Base-by-base conservation (phyloP, 2,113 vertebrate species). In the Centropus bengalensis region DNA sequence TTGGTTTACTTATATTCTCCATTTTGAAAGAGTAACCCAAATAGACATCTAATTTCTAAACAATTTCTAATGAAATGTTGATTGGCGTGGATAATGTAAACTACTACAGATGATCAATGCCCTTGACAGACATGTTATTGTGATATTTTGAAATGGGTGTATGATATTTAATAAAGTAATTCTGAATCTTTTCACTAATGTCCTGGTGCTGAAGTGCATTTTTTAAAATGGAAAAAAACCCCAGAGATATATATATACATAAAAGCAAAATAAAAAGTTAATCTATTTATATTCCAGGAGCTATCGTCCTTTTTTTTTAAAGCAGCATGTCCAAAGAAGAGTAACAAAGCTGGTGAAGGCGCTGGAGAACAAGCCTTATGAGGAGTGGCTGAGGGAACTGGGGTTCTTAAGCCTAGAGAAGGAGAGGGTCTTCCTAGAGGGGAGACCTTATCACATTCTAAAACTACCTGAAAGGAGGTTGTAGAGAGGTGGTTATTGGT, bases 91-190 rank as follows among this genome's bases (percentile, higher is more conserved):
- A 58, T 30, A 82, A 38, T 13, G 15, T 5, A 74, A 89, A 26
- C 8, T 64, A 54, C 9, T 49, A 45, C 74, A 82, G 36, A 66
- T 30, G 20, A 73, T 38, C 44, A 60, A 56, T 47, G 12, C 5
- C 13, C 30, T 67, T 66, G 64, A 82, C 9, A 70, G 20, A 56
- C 11, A 15, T 66, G 6, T 4, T 51, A 14, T 12, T 62, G 7
- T 36, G 3, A 2, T 78, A 8, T 36, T 36, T 78, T 68, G 8
- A 59, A 0, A 0, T 30, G 21, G 2, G 0, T 73, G 3, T 22
- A 38, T 49, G 8, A 21, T 36, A 70, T 56, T 75, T 51, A 66
- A 21, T 51, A n/a, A 45, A 22, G 18, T 26, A 68, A 49, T 40
- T 77, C 24, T 71, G 19, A 58, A 67, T 54, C 4, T 49, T 82